Conservation (phyloP, 2,113 vertebrate species). For the Laticauda colubrina region DNA sequence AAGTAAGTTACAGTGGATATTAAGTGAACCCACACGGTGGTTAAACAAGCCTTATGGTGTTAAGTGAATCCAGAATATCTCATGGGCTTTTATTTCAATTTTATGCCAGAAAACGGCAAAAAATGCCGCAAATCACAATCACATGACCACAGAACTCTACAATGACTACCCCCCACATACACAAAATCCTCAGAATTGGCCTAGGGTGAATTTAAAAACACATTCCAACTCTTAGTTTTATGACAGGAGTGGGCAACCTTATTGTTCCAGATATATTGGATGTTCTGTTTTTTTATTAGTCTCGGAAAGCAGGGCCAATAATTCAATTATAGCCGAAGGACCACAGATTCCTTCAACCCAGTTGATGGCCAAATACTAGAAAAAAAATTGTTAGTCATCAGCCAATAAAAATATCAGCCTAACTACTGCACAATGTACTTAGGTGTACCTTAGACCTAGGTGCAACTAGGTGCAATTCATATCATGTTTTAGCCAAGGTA, state of each 20-base stretch:
- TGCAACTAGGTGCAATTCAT: too few species aligned
- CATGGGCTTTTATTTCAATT: neutral
- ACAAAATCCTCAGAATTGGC: neutral
- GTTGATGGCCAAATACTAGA: neutral
- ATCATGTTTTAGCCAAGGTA: neutral
- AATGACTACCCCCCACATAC: neutral
- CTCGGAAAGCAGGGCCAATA: neutral
- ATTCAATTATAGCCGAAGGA: neutral
- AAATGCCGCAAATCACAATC: too few species aligned
- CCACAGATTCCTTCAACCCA: neutral
- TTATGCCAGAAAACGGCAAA: neutral
- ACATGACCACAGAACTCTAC: neutral
- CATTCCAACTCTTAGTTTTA: neutral
- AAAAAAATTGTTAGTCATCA: neutral
- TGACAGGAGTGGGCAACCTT: neutral
- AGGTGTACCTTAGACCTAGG: too few species aligned
- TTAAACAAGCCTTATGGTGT: neutral
- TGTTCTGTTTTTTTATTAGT: neutral
- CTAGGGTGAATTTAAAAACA: neutral
- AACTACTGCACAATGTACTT: neutral
- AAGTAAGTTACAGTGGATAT: neutral
- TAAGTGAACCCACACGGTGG: neutral
- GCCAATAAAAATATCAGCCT: neutral
- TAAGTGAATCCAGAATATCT: neutral
- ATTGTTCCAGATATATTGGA: neutral